These are phyloP conservation scores for Bellardia pandia DNA, from an alignment of 2,888 invertebrate species.

Conservation along the genomic window DNA sequence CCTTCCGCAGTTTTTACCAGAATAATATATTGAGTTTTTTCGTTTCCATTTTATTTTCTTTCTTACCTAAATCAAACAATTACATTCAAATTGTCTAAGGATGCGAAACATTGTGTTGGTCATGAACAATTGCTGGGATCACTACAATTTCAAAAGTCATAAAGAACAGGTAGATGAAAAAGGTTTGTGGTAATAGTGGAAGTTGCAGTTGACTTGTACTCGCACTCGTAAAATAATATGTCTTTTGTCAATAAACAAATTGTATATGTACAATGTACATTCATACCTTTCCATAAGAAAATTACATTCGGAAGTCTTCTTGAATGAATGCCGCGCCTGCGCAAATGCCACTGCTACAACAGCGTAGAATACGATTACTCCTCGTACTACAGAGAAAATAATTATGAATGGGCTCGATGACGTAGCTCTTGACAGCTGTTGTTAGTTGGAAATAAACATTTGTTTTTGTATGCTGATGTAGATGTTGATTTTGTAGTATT, in stretches of 20 bases:
- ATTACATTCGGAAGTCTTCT: constrained; percentile 70
- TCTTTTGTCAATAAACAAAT: constrained; percentile 46
- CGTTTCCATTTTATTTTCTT: constrained; percentile 33
- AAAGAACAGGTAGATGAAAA: constrained; percentile 39
- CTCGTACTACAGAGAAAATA: constrained; percentile 32
- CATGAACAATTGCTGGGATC: constrained; percentile 64
- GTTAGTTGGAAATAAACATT: constrained; percentile 75
- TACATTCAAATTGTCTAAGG: constrained; percentile 68
- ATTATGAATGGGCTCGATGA: constrained; percentile 77
- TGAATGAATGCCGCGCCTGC: constrained; percentile 67
- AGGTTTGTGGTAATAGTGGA: constrained; percentile 34
- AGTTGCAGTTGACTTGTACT: constrained; percentile 38
- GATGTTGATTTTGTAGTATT: constrained; percentile 51
- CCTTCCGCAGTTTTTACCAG: constrained; percentile 65
- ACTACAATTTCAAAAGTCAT: constrained; percentile 40
- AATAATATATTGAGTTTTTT: constrained; percentile 40
- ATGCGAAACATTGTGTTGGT: constrained; percentile 62
- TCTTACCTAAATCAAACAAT: constrained; percentile 68
- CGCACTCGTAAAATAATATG: neutral
- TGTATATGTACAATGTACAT: constrained; percentile 11
- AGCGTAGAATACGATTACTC: constrained; percentile 27
- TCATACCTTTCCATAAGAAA: constrained; percentile 60
- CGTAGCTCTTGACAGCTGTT: constrained; percentile 83
- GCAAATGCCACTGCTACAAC: constrained; percentile 56
- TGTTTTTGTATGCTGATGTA: constrained; percentile 39